Evolutionary conservation across 1,140 invertebrate species (phyloP).

Genomic region (Lucilia sericata): DNA sequence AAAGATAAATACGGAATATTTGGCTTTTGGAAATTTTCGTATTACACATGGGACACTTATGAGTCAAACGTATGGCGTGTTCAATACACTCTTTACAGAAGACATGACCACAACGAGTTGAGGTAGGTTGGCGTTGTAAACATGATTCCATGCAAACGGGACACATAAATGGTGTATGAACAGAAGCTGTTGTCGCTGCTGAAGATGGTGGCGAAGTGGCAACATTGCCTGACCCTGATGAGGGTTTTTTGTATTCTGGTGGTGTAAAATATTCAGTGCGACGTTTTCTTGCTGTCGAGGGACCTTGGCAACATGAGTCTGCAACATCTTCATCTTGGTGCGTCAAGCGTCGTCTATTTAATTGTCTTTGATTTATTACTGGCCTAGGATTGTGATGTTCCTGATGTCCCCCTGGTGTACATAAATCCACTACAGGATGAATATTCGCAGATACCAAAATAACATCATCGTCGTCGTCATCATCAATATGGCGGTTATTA

Average conservation of each 20-base stretch:
- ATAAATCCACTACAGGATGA: slow-evolving; percentile 15
- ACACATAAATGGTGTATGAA: slow-evolving; percentile 43
- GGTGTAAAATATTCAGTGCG: background rate
- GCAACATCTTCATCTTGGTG: background rate
- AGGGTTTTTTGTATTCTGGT: background rate
- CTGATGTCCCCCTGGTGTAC: background rate
- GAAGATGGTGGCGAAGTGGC: background rate
- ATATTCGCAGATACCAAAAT: slow-evolving; percentile 31
- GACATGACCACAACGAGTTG: slow-evolving; percentile 50
- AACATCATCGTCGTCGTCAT: slow-evolving; percentile 36
- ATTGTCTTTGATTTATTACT: background rate
- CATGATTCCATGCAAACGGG: slow-evolving; percentile 47
- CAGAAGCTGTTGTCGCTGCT: background rate
- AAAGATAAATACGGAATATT: slow-evolving; percentile 47
- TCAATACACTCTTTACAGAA: slow-evolving; percentile 46
- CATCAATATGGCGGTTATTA: background rate
- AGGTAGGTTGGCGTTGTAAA: slow-evolving; percentile 44
- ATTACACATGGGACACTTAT: slow-evolving; percentile 50
- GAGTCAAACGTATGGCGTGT: slow-evolving; percentile 33
- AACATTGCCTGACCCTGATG: background rate
- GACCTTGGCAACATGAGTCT: background rate
- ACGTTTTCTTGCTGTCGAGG: background rate
- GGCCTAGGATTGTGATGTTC: background rate
- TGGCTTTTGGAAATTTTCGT: slow-evolving; percentile 7
- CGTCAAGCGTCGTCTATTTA: slow-evolving; percentile 4